Conservation (phyloP, 2,888 invertebrate genomes). For the Stenichneumon culpator region DNA sequence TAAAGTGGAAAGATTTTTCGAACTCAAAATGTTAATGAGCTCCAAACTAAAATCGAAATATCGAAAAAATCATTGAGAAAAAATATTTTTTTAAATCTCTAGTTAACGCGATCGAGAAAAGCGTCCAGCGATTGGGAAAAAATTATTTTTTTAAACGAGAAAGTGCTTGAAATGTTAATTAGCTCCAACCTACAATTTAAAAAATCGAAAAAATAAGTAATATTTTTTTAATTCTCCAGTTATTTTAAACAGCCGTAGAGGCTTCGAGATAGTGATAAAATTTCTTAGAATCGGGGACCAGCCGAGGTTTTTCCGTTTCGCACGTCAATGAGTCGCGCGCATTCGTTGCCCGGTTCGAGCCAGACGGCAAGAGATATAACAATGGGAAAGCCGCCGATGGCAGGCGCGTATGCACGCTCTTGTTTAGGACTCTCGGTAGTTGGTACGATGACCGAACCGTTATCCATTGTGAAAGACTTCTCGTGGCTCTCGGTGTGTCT, state of each 20-base stretch:
- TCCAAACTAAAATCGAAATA: no score
- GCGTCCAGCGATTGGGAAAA: no score
- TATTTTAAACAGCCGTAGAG: neutral
- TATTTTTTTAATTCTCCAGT: neutral
- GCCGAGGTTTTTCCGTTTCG: neutral
- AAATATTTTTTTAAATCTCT: no score
- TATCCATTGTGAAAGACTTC: constrained; percentile 76
- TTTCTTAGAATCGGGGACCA: neutral
- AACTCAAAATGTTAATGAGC: no score
- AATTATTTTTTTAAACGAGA: no score
- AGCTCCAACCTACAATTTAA: no score
- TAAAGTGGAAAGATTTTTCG: no score
- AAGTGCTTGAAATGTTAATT: no score
- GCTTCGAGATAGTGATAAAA: neutral
- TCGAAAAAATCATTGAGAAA: no score
- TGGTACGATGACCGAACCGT: constrained; percentile 69
- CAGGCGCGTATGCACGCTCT: constrained; percentile 26
- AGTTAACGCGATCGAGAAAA: no score
- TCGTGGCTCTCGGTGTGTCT: constrained; percentile 67
- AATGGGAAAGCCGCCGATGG: constrained; percentile 47
- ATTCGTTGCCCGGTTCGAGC: neutral
- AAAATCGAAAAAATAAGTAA: no score
- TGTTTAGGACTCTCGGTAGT: constrained; percentile 34
- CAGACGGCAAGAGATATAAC: constrained; percentile 33
- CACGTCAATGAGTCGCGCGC: constrained; percentile 10